These are phyloP conservation scores for Monomorium pharaonis DNA, from an alignment of 1,140 invertebrate genomes.

Conservation along the genomic window DNA sequence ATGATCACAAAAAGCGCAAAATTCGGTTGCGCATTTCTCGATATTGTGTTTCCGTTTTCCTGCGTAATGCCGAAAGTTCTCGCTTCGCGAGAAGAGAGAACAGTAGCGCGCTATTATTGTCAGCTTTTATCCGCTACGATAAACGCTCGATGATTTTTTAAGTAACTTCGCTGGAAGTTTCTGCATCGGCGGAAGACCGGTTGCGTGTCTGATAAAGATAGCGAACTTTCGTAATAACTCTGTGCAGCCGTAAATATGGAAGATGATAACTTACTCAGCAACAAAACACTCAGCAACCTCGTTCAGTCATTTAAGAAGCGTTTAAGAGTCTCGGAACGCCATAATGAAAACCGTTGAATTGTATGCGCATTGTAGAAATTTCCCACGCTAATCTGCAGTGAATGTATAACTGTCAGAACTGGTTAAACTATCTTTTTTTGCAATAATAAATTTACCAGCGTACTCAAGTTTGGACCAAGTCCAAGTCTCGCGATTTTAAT, in stretches of 20 bases:
- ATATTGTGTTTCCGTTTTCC: not conserved
- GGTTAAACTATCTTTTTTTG: conserved; percentile 20
- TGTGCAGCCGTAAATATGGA: conserved; percentile 3
- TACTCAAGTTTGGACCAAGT: not conserved
- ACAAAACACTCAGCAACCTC: conserved; percentile 28
- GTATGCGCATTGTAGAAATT: conserved; percentile 26
- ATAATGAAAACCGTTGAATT: not conserved
- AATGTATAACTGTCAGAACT: conserved; percentile 3
- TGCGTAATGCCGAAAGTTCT: not conserved
- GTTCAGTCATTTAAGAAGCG: conserved; percentile 20
- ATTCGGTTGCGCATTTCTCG: not conserved
- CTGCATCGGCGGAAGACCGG: not conserved
- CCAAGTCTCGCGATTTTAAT: conserved; percentile 8
- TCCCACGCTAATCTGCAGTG: not conserved
- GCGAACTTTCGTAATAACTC: conserved; percentile 44
- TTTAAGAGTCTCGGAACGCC: not conserved
- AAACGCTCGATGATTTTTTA: conserved; percentile 3
- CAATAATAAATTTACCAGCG: conserved; percentile 12
- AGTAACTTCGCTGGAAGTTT: not conserved
- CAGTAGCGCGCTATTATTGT: conserved; percentile 13
- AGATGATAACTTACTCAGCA: conserved; percentile 33
- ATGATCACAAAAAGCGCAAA: not conserved
- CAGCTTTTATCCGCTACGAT: not conserved
- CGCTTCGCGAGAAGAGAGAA: not conserved
- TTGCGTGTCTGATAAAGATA: conserved; percentile 8